Evolutionary conservation across 2,888 invertebrate genomes (phyloP).

Genomic region (Syrista parreyssii): DNA sequence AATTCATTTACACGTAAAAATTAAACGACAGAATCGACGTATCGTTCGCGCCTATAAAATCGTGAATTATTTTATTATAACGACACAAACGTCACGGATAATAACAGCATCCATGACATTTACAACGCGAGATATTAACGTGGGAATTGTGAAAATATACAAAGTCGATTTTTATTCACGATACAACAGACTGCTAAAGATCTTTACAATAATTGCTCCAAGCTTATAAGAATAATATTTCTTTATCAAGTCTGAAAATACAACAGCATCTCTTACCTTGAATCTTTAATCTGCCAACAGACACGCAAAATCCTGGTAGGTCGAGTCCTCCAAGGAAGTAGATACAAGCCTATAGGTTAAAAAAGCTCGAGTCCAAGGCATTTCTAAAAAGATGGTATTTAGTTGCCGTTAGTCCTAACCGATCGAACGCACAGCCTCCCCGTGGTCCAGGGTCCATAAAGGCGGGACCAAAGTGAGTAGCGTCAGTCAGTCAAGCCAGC

Average conservation of each 20-base stretch:
- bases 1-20: not conserved
- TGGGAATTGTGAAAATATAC: not conserved
- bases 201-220: not conserved
- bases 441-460: not conserved
- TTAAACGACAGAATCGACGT: not conserved
- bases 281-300: not conserved
- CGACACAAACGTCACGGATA: not conserved
- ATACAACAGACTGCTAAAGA: not conserved
- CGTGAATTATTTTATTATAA: not conserved
- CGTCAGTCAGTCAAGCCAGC: constrained; percentile 25
- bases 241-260: not conserved
- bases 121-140: not conserved
- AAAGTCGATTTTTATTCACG: not conserved
- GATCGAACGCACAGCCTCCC: not conserved
- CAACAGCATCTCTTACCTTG: not conserved
- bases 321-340: not conserved
- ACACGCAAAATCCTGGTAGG: not conserved
- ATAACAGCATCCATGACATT: not conserved
- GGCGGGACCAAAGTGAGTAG: constrained; percentile 7
- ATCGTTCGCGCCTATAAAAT: not conserved
- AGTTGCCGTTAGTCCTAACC: constrained; percentile 31
- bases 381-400: constrained; percentile 27
- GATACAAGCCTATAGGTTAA: not conserved
- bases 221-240: not conserved
- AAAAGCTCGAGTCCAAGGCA: not conserved